These are phyloP conservation scores for Drosophila nigrodunni DNA, from an alignment of 1,140 invertebrate genomes.

Conservation along the genomic window DNA sequence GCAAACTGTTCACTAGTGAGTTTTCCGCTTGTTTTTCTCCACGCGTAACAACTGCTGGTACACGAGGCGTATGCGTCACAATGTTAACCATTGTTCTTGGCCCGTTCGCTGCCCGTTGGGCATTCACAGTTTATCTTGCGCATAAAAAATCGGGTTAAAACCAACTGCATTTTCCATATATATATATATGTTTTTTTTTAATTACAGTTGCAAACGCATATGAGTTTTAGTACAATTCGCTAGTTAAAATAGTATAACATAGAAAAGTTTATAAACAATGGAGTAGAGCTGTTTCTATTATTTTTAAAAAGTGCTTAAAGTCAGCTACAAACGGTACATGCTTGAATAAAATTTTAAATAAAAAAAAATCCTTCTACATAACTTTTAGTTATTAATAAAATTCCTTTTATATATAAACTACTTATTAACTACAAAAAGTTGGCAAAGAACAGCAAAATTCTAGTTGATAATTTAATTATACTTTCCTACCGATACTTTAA, in stretches of 20 bases:
- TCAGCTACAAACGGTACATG: too few relatives aligned
- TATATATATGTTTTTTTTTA: constrained; percentile 9
- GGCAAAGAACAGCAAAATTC: too few relatives aligned
- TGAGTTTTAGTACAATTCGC: background rate
- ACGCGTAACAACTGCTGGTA: constrained; percentile 26
- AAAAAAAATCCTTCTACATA: too few relatives aligned
- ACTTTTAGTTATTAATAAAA: too few relatives aligned
- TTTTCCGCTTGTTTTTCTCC: constrained; percentile 16
- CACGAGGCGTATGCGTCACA: constrained; percentile 66
- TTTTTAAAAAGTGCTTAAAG: too few relatives aligned
- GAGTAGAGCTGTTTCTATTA: too few relatives aligned
- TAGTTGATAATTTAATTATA: too few relatives aligned
- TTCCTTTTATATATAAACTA: too few relatives aligned
- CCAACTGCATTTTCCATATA: constrained; percentile 1
- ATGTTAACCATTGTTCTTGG: constrained; percentile 65
- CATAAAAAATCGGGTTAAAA: constrained; percentile 29
- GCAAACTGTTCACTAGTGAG: constrained; percentile 41
- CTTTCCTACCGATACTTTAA: too few relatives aligned
- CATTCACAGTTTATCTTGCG: constrained; percentile 29
- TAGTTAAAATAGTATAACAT: background rate
- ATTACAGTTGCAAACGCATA: constrained; percentile 24
- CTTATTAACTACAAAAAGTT: too few relatives aligned
- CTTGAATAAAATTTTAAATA: too few relatives aligned
- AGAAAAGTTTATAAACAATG: too few relatives aligned
- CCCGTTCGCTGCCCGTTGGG: constrained; percentile 30